Percentiles rank a stretch among this genome's conserved stretches.
Conservation (phyloP, 2,888 invertebrate genomes). For the Synanthedon myopaeformis region DNA sequence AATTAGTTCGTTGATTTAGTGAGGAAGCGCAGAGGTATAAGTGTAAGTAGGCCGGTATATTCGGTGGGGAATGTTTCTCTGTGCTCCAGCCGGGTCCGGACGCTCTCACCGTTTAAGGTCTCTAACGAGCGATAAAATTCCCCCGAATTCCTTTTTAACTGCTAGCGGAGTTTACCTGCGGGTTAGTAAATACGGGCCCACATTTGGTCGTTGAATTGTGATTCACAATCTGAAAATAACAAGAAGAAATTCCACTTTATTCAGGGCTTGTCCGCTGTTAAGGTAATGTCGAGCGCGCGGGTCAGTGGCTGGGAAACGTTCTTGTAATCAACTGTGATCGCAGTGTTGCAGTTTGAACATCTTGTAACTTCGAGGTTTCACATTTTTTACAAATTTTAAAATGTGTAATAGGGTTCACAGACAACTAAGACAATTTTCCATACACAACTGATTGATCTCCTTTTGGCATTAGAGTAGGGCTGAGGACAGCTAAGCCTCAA, state of each 20-base stretch:
- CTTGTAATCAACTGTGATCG: conserved; percentile 11
- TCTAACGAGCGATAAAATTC: conserved; percentile 65
- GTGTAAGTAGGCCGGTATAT: conserved; percentile 10
- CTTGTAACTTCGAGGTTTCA: no score
- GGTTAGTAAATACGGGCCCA: conserved; percentile 60
- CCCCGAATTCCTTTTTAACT: conserved; percentile 58
- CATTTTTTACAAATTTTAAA: no score
- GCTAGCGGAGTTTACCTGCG: conserved; percentile 60
- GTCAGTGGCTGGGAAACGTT: conserved; percentile 5
- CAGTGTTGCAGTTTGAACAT: not conserved
- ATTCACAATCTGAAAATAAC: conserved; percentile 51
- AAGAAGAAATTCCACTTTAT: conserved; percentile 31
- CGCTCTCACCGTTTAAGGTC: conserved; percentile 43
- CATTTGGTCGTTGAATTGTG: conserved; percentile 55
- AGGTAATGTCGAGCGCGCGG: conserved; percentile 18
- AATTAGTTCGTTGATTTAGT: conserved; percentile 26
- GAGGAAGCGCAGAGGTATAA: conserved; percentile 16
- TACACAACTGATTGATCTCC: no score
- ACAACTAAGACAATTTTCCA: no score
- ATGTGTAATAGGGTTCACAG: no score
- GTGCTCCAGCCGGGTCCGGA: conserved; percentile 16
- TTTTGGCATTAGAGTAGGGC: no score
- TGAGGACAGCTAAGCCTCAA: no score
- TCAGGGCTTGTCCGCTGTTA: conserved; percentile 19
- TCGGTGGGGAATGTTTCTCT: conserved; percentile 13